Base-by-base conservation (phyloP, 2,113 vertebrate genomes). In the Plotosus lineatus region DNA sequence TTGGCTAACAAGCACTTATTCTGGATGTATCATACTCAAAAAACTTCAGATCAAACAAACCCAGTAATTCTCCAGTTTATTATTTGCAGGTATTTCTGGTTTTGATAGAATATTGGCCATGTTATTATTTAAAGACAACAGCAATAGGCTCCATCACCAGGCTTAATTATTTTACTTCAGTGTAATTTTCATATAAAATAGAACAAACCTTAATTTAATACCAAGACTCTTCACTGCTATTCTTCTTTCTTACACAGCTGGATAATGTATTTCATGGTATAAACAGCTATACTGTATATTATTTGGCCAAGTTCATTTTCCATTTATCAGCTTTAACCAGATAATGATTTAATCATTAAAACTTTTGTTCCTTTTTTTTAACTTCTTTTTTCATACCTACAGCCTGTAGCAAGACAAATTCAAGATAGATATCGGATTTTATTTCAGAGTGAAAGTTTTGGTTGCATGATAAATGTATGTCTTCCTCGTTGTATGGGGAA, bases 391-490 rank as follows among this genome's bases (percentile, higher is more conserved):
- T 63, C n/a, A 51, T 33, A 51, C 61, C 23, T 76, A 82, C 68
- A 75, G 23, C 1, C 53, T 14, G 23, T 40, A 82, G 36, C 44
- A 48, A 73, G 36, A 55, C 6, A 38, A 14, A 53, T 61, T 48
- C 71, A 50, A 66, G 33, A 60, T 78, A 55, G 28, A 61, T 60
- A 56, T 68, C 76, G 61, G 40, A 56, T 72, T 58, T 79, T 12
- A 55, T 48, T 58, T 81, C 63, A 75, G 75, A 68, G 51, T 88
- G 79, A 75, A 75, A 75, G 65, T 71, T 85, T 72, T 42, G 76
- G 72, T 83, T 72, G 75, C 73, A 84, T 86, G 82, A 87, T 81
- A 60, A 81, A 84, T 86, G 83, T 84, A 53, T 72, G 78, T 82
- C n/a, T 50, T 81, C 74, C 55, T 76, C 44, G 50, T 80, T 82